These are phyloP conservation scores for Mycogona germanica DNA, from an alignment of 2,888 invertebrate species.

Conservation along the genomic window DNA sequence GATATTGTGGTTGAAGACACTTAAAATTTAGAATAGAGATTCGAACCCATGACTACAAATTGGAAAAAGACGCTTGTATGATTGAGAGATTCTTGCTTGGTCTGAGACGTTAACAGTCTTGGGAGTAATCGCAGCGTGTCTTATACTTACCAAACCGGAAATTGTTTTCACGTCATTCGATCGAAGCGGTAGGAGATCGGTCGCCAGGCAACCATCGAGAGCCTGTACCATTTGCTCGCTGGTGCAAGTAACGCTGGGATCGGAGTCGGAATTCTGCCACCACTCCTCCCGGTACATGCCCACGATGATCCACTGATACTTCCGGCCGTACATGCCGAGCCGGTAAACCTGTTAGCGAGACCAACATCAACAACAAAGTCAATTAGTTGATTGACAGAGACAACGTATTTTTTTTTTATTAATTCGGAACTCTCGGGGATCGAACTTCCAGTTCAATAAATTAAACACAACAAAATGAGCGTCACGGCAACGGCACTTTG, in stretches of 20 bases:
- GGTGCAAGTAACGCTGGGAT: slow-evolving; percentile 41
- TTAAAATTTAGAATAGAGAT: too few relatives aligned
- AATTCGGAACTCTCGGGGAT: too few relatives aligned
- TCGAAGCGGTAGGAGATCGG: slow-evolving; percentile 73
- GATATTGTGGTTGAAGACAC: too few relatives aligned
- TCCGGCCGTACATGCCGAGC: slow-evolving; percentile 61
- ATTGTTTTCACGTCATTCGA: slow-evolving; percentile 76
- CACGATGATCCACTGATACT: slow-evolving; percentile 89
- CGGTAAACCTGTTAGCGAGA: slow-evolving; percentile 15
- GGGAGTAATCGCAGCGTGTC: too few relatives aligned
- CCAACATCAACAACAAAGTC: too few relatives aligned
- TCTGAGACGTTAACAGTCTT: too few relatives aligned
- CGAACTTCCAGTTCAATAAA: too few relatives aligned
- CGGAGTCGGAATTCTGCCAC: slow-evolving; percentile 15
- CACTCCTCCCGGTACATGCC: slow-evolving; percentile 21
- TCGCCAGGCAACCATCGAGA: slow-evolving; percentile 74
- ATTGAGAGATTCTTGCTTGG: too few relatives aligned
- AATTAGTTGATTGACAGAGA: background rate
- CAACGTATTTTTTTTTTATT: background rate
- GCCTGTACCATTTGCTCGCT: slow-evolving; percentile 60
- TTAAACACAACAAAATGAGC: too few relatives aligned
- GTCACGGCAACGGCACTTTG: too few relatives aligned
- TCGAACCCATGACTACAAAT: too few relatives aligned
- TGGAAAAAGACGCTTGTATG: too few relatives aligned
- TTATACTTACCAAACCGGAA: slow-evolving; percentile 79